Evolutionary conservation across 53 echinoderm and acorn worm genomes (phyloP).

Genomic region (Actinopyga echinites): DNA sequence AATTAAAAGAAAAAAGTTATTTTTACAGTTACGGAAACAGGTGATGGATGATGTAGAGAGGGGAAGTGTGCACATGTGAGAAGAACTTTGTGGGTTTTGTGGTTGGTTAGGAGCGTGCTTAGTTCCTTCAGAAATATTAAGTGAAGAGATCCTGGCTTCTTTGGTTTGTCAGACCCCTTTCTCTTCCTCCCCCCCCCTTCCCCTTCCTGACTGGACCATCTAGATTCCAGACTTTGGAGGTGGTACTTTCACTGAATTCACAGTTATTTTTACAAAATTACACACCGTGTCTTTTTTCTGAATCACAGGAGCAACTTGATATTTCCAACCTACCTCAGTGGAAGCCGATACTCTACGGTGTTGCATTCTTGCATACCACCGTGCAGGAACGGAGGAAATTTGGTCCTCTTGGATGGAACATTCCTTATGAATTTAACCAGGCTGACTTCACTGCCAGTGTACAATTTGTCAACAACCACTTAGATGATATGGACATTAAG

Average conservation of each 20-base stretch:
- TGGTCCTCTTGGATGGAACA: slow-evolving; percentile 98
- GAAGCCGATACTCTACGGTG: slow-evolving; percentile 94
- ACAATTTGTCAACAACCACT: slow-evolving; percentile 98
- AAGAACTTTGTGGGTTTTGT: too few relatives aligned
- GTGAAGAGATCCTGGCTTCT: too few relatives aligned
- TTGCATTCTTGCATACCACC: slow-evolving; percentile 97
- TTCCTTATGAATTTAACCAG: slow-evolving; percentile 99
- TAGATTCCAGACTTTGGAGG: too few relatives aligned
- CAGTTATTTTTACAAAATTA: not conserved
- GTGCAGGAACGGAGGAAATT: slow-evolving; percentile 99
- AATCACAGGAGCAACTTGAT: slow-evolving; percentile 89
- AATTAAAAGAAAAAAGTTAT: too few relatives aligned
- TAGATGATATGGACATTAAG: slow-evolving; percentile 93
- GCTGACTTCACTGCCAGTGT: slow-evolving; percentile 95
- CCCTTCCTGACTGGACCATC: not conserved
- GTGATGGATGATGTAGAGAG: too few relatives aligned
- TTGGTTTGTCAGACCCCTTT: not conserved
- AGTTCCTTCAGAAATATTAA: too few relatives aligned
- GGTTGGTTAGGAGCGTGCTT: too few relatives aligned
- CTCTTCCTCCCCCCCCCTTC: not conserved
- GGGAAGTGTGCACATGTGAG: too few relatives aligned
- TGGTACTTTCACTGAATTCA: not conserved
- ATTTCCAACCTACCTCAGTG: slow-evolving; percentile 91
- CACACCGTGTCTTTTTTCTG: not conserved
- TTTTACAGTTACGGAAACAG: too few relatives aligned